phyloP scores from a whole-genome alignment of 37 sponge, comb jelly and placozoan genomes.

The Ianthella basta region DNA sequence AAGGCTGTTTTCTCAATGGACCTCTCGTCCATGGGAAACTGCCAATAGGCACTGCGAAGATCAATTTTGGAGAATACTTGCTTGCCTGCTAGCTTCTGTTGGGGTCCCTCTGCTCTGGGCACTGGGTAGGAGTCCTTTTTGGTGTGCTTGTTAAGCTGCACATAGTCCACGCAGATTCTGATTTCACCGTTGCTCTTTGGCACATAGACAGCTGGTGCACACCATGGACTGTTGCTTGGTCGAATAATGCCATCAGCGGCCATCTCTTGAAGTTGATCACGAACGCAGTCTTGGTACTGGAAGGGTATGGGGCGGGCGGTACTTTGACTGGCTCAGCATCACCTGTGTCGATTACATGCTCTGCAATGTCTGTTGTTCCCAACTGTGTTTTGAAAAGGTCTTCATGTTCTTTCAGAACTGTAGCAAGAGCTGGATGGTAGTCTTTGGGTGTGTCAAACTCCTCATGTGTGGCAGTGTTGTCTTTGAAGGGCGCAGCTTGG shows the following conservation, averaged over 20 bases:
- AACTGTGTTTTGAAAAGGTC: neutral
- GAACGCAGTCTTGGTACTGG: constrained; percentile 15
- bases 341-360: neutral
- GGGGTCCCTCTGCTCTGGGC: constrained; percentile 9
- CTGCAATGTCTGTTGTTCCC: neutral
- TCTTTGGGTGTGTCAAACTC: constrained; percentile 5
- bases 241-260: neutral
- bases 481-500: neutral
- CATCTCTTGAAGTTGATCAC: neutral
- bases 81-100: neutral
- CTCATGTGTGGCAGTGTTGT: neutral
- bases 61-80: constrained; percentile 9
- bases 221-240: constrained; percentile 12
- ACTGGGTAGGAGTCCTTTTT: constrained; percentile 33
- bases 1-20: constrained; percentile 23
- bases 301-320: constrained; percentile 18
- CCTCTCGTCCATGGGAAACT: neutral
- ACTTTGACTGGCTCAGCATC: constrained; percentile 19
- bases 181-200: constrained; percentile 3
- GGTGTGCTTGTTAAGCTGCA: constrained; percentile 4
- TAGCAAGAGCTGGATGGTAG: neutral
- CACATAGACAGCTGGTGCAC: neutral
- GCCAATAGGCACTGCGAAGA: constrained; percentile 14
- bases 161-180: constrained; percentile 20
- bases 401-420: neutral